These are phyloP conservation scores for Linyphia triangularis DNA, from an alignment of 2,888 invertebrate species.

Conservation along the genomic window DNA sequence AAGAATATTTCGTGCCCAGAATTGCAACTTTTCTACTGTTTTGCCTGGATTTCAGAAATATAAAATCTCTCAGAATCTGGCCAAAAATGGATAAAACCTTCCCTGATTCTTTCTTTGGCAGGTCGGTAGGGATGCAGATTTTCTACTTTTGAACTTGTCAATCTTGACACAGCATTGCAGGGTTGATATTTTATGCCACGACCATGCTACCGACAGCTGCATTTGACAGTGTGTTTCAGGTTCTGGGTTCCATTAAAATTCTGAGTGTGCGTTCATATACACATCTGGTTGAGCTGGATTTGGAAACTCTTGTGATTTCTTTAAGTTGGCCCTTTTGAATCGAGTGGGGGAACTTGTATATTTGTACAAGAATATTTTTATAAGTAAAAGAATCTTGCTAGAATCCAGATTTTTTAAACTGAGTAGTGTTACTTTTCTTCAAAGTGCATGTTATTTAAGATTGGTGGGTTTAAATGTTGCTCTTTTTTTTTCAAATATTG, in stretches of 20 bases:
- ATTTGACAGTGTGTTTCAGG: constrained; percentile 14
- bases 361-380: background rate
- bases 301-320: background rate
- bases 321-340: background rate
- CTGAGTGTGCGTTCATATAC: background rate
- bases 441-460: too few relatives aligned
- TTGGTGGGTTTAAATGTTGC: too few relatives aligned
- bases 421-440: too few relatives aligned
- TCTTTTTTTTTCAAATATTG: too few relatives aligned
- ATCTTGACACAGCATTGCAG: background rate
- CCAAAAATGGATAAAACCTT: constrained; percentile 51
- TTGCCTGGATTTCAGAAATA: background rate
- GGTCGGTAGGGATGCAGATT: constrained; percentile 11
- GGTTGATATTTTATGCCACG: background rate
- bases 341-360: too few relatives aligned
- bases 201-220: background rate
- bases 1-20: constrained; percentile 35
- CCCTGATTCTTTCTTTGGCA: background rate
- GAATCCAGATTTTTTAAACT: background rate
- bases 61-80: constrained; percentile 29
- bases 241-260: background rate
- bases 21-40: background rate
- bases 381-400: background rate
- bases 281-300: background rate
- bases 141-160: constrained; percentile 46